Conservation (phyloP, 2,113 vertebrate species). For the Notothenia coriiceps region DNA sequence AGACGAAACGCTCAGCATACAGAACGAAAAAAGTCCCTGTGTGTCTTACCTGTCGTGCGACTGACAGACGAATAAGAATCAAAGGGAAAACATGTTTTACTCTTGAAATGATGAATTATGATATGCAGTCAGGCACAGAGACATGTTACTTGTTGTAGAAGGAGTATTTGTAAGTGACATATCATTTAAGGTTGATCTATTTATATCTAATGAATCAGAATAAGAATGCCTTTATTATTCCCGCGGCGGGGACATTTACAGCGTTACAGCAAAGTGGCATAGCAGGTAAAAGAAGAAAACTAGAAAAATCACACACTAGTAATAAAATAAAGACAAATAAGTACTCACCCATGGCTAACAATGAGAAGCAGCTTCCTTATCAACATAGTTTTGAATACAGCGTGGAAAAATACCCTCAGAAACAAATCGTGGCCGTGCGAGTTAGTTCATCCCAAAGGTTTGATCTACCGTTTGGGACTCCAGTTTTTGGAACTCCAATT, state of each 20-base stretch:
- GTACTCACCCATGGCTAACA: too few relatives aligned
- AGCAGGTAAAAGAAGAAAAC: too few relatives aligned
- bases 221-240: too few relatives aligned
- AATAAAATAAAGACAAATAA: too few relatives aligned
- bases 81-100: background rate
- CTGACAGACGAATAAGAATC: background rate
- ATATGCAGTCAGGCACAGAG: background rate
- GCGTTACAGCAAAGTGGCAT: too few relatives aligned
- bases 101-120: background rate
- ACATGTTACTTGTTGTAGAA: background rate
- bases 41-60: background rate
- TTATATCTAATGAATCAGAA: background rate
- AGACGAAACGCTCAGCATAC: slow-evolving; percentile 59
- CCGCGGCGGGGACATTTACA: too few relatives aligned
- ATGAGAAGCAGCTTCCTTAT: too few relatives aligned
- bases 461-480: background rate
- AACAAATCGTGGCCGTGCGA: background rate
- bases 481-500: too few relatives aligned
- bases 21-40: slow-evolving; percentile 29
- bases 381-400: too few relatives aligned
- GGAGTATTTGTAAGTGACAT: background rate
- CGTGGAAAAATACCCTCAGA: too few relatives aligned
- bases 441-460: background rate
- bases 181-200: background rate
- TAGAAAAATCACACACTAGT: too few relatives aligned